Percentiles rank a stretch among this genome's conserved stretches.
Evolutionary conservation across 2,888 invertebrate species (phyloP).

Genomic region (Pimpla rufipes): DNA sequence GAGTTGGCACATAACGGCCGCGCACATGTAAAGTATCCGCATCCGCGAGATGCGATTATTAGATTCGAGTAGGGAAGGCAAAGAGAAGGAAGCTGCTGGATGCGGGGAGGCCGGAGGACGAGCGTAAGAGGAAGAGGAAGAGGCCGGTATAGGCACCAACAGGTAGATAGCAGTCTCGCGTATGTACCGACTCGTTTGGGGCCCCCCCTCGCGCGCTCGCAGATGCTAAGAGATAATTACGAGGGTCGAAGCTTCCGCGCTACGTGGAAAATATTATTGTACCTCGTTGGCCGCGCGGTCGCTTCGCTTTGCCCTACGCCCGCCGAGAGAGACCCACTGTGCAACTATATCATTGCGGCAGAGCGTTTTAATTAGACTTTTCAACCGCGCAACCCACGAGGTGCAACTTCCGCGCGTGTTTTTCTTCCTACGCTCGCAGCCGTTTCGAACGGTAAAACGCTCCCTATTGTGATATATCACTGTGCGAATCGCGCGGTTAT

Average conservation of each 20-base stretch:
- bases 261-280: conserved; percentile 73
- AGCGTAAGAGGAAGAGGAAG: background rate
- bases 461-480: too few species aligned
- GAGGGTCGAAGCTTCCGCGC: conserved; percentile 72
- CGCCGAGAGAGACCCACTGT: background rate
- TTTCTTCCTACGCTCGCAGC: background rate
- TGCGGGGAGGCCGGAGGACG: background rate
- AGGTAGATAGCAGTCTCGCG: conserved; percentile 28
- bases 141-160: conserved; percentile 21
- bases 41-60: conserved; percentile 69
- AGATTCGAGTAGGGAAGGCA: conserved; percentile 57
- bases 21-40: conserved; percentile 61
- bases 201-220: conserved; percentile 35
- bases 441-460: conserved; percentile 31
- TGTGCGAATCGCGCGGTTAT: too few species aligned
- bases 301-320: conserved; percentile 6
- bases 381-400: conserved; percentile 7
- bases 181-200: conserved; percentile 46
- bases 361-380: conserved; percentile 57
- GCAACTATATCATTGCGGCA: conserved; percentile 7
- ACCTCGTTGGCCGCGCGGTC: conserved; percentile 48
- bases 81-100: conserved; percentile 27
- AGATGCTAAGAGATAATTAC: conserved; percentile 72
- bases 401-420: conserved; percentile 15
- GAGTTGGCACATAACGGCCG: conserved; percentile 52